Percentiles rank a stretch among this genome's conserved stretches.
These are phyloP conservation scores for Conger conger DNA, from an alignment of 2,113 vertebrate genomes.

Conservation along the genomic window DNA sequence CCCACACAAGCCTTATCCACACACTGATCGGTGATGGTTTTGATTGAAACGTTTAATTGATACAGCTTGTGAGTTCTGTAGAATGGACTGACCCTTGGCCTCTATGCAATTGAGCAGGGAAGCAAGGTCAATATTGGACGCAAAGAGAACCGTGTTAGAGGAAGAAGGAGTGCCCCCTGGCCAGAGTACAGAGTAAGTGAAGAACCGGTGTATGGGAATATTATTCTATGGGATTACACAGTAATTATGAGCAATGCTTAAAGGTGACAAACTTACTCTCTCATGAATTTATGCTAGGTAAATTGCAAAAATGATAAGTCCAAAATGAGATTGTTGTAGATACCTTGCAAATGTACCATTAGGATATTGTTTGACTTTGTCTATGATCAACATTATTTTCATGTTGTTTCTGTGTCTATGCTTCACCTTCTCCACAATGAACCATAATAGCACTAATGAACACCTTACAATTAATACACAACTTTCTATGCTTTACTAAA, in stretches of 20 bases:
- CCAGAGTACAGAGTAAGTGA: constrained; percentile 55
- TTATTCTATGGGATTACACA: neutral
- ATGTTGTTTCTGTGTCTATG: too few species aligned
- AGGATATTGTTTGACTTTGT: too few species aligned
- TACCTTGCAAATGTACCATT: too few species aligned
- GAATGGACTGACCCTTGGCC: constrained; percentile 15
- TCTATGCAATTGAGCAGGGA: constrained; percentile 21
- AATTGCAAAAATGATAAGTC: too few species aligned
- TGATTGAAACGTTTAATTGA: neutral
- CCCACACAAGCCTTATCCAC: neutral
- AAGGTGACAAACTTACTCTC: too few species aligned
- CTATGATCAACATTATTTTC: too few species aligned
- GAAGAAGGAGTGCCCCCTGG: constrained; percentile 54
- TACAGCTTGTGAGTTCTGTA: neutral
- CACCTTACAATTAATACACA: too few species aligned
- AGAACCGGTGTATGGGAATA: neutral
- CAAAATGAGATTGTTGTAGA: too few species aligned
- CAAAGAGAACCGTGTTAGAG: constrained; percentile 46
- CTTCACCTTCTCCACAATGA: too few species aligned
- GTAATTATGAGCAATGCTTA: neutral
- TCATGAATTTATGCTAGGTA: too few species aligned
- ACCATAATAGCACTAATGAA: too few species aligned
- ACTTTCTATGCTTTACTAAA: too few species aligned
- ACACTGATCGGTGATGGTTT: neutral
- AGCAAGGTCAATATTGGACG: constrained; percentile 21